Conservation (phyloP, 2,113 vertebrate genomes). For the Odocoileus virginianus region DNA sequence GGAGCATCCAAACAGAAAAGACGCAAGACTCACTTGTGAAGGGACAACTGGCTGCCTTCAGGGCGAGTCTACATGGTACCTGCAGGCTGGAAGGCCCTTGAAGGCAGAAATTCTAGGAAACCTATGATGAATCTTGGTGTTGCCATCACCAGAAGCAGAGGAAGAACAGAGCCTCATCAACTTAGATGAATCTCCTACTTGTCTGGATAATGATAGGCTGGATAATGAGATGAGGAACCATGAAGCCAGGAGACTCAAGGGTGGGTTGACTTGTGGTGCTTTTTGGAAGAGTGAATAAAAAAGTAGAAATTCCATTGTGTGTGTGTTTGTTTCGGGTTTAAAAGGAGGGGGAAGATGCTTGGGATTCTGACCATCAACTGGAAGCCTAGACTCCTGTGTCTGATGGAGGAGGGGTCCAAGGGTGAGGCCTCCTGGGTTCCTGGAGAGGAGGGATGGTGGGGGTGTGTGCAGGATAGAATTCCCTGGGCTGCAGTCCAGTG, state of each 20-base stretch:
- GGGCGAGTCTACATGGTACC: background rate
- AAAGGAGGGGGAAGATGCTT: background rate
- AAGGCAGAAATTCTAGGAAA: background rate
- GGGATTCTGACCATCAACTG: background rate
- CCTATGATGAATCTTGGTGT: background rate
- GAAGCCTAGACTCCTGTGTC: background rate
- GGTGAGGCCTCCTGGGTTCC: background rate
- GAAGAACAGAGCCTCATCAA: background rate
- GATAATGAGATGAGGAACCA: background rate
- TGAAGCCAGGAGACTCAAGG: background rate
- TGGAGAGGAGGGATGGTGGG: background rate
- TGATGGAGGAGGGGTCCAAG: background rate
- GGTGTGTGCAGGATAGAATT: background rate
- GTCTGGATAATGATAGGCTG: background rate
- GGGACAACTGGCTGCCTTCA: background rate
- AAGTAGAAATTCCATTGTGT: background rate
- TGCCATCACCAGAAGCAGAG: background rate
- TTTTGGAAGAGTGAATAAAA: constrained; percentile 48
- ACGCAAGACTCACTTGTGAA: background rate
- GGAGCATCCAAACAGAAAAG: background rate
- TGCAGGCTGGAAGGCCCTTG: background rate
- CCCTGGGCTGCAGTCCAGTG: background rate
- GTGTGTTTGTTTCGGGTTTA: background rate
- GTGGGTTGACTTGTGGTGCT: background rate
- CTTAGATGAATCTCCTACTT: background rate